These are phyloP conservation scores for Melipona beecheii DNA, from an alignment of 2,888 invertebrate genomes.

Conservation along the genomic window DNA sequence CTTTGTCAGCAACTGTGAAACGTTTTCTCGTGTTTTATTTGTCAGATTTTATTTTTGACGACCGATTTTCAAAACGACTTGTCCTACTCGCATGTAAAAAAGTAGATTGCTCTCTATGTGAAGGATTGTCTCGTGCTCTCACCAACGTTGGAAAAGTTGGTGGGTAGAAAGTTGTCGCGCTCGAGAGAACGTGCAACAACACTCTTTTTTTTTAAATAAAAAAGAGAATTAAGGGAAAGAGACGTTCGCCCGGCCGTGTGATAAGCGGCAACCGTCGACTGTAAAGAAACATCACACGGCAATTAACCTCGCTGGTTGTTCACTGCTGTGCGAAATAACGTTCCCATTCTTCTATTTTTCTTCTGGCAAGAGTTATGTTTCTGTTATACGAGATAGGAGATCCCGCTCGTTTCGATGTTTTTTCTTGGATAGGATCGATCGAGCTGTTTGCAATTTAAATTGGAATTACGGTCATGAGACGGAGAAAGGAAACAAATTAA, in stretches of 20 bases:
- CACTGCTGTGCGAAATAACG: not conserved
- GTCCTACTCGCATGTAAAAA: not conserved
- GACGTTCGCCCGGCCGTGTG: not conserved
- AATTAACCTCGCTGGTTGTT: not conserved
- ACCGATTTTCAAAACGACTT: not conserved
- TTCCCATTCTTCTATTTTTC: not conserved
- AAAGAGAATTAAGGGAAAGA: conserved; percentile 5
- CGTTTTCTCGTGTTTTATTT: too few species aligned
- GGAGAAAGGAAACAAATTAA: not conserved
- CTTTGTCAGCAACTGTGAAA: too few species aligned
- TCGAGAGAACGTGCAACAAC: not conserved
- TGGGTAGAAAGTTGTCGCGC: not conserved
- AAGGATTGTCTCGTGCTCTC: conserved; percentile 1
- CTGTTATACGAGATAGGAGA: not conserved
- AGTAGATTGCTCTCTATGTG: not conserved
- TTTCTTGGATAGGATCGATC: not conserved
- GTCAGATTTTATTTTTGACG: too few species aligned
- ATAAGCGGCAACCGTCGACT: conserved; percentile 2
- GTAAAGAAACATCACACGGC: not conserved
- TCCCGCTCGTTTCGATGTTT: not conserved
- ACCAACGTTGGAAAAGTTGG: conserved; percentile 17
- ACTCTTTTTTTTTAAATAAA: not conserved
- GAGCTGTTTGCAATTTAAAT: not conserved
- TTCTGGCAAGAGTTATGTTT: not conserved
- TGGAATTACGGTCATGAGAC: not conserved